Percentiles rank a stretch among this genome's conserved stretches.
Evolutionary conservation across 2,113 vertebrate species (phyloP).

Genomic region (Artemisiospiza belli): DNA sequence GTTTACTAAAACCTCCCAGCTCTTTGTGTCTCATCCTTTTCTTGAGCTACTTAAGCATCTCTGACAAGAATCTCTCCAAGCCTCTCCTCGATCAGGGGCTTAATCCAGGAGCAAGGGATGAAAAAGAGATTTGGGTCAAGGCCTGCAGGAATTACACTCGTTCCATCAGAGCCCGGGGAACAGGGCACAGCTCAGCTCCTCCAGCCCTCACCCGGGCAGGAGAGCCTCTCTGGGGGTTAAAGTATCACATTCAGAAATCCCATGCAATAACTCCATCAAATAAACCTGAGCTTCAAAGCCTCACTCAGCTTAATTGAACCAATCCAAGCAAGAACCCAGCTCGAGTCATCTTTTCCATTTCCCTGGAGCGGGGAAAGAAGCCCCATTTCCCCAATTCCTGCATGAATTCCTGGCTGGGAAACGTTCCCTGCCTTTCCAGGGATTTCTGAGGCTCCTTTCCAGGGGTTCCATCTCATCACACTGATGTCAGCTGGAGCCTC

Average conservation of each 20-base stretch:
- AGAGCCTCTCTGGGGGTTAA: neutral
- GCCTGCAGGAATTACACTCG: neutral
- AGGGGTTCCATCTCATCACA: neutral
- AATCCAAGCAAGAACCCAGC: neutral
- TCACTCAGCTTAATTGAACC: neutral
- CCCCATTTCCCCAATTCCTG: neutral
- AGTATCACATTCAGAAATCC: neutral
- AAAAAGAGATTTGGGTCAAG: conserved; percentile 41
- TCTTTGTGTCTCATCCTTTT: neutral
- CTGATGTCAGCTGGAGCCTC: neutral
- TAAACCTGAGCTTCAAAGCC: neutral
- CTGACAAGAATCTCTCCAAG: neutral
- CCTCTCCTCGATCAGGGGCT: neutral
- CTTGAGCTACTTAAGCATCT: neutral
- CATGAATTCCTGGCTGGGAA: neutral
- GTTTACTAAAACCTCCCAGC: neutral
- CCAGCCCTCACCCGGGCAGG: neutral
- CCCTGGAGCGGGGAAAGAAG: neutral
- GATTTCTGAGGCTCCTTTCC: neutral
- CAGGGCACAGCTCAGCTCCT: neutral
- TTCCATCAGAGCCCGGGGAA: neutral
- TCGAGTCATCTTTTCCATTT: neutral
- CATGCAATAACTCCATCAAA: neutral
- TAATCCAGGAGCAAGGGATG: conserved; percentile 25
- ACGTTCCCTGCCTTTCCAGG: neutral